Evolutionary conservation across 2,113 vertebrate genomes (phyloP), one percentile per base, ranked within the genome.

Genomic region (Indicator indicator): DNA sequence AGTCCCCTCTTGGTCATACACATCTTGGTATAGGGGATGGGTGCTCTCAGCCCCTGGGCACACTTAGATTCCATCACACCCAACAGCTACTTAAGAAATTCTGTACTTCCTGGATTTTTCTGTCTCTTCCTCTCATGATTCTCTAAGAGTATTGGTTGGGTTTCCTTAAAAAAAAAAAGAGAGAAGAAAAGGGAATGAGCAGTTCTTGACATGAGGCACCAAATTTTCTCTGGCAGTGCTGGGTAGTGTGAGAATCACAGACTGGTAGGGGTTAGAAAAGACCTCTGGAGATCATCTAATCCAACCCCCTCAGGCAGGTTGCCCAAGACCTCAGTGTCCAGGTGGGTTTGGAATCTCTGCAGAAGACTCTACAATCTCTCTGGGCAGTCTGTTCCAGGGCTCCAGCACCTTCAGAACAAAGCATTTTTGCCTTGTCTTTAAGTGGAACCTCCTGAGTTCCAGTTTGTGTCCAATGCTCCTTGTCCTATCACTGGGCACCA

Each of bases 1-100:
- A 72, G 26, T 58, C 44, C 19, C 26, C 0, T 2, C 3, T 24
- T 1, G 1, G 9, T 32, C 30, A 2, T 4, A 1, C 2, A 1
- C 19, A 38, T 50, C 48, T 42, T 44, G 44, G 6, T 30, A 32
- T 46, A 32, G 18, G 64, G 38, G 23, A 54, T 2, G 5, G 62
- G 32, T 60, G 15, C 59, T 69, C 23, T 28, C 7, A 30, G 12
- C 12, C 7, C 14, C 18, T 72, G 82, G 36, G 8, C 11, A 33
- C 32, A 16, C 52, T 69, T 16, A n/a, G 11, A 20, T 16, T 7
- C 19, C 33, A 7, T 44, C 40, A 11, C 28, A 60, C 19, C 9
- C 52, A 52, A n/a, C 50, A 56, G 15, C 36, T 75, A 6, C 36
- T 55, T 44, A 60, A 58, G 40, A 59, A 77, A 3, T 42, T 73